phyloP scores from a whole-genome alignment of 2,888 invertebrate genomes.

The Acanthosepion pharaonis region DNA sequence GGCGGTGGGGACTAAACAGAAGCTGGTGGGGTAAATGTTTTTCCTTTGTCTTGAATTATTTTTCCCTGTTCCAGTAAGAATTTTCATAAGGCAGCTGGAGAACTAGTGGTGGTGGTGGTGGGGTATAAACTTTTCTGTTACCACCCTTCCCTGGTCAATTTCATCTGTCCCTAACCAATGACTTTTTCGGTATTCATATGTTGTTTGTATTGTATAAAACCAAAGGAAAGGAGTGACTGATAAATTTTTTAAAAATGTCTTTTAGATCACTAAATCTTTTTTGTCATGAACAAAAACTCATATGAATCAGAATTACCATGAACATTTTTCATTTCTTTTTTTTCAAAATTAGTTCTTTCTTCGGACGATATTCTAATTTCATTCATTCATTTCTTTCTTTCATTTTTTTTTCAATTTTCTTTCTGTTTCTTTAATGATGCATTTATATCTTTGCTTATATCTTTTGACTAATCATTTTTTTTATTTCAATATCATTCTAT shows the following conservation, averaged over 20 bases:
- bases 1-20: not conserved
- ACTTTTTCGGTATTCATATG: not conserved
- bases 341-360: not conserved
- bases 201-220: not conserved
- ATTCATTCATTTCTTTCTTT: not conserved
- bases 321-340: not conserved
- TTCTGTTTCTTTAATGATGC: no score
- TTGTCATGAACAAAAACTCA: not conserved
- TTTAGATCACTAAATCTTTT: not conserved
- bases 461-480: no score
- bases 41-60: conserved; percentile 21
- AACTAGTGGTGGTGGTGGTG: not conserved
- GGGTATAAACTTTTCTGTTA: not conserved
- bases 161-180: not conserved
- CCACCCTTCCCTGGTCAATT: not conserved
- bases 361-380: not conserved
- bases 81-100: not conserved
- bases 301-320: not conserved
- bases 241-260: not conserved
- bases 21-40: not conserved
- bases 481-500: not conserved
- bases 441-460: no score
- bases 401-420: not conserved
- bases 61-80: conserved; percentile 13
- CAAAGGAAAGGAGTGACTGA: not conserved